Conservation (phyloP, 2,888 invertebrate species). For the Lithosia quadra region DNA sequence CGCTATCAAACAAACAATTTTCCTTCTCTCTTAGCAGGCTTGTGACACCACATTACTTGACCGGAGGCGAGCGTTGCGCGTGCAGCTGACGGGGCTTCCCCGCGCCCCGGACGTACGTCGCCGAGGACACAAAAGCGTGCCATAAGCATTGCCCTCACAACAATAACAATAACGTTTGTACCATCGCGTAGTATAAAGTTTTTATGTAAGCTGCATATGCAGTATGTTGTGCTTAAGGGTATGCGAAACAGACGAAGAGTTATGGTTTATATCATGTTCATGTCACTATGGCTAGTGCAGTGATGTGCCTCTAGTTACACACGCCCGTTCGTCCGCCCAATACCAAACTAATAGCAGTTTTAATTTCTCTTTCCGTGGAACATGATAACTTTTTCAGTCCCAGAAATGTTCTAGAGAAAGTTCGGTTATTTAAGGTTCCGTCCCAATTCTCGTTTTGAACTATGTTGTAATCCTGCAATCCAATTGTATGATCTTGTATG, state of each 20-base stretch:
- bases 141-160: background rate
- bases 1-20: background rate
- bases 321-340: too few species aligned
- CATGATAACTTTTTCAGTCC: too few species aligned
- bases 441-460: too few species aligned
- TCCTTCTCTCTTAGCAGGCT: background rate
- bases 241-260: background rate
- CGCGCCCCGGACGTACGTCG: background rate
- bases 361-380: too few species aligned
- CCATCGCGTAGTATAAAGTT: background rate
- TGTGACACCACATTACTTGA: background rate
- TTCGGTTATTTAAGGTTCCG: too few species aligned
- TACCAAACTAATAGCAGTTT: too few species aligned
- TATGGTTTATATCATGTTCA: background rate
- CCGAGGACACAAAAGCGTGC: constrained; percentile 11
- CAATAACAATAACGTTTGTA: constrained; percentile 9
- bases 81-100: constrained; percentile 7
- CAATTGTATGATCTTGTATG: too few species aligned
- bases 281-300: too few species aligned
- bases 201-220: background rate
- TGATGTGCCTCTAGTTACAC: too few species aligned
- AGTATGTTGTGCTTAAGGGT: background rate
- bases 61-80: background rate
- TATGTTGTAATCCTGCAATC: too few species aligned
- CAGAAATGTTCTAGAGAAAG: too few species aligned